phyloP scores from a whole-genome alignment of 2,113 vertebrate species.

The Cairina moschata region DNA sequence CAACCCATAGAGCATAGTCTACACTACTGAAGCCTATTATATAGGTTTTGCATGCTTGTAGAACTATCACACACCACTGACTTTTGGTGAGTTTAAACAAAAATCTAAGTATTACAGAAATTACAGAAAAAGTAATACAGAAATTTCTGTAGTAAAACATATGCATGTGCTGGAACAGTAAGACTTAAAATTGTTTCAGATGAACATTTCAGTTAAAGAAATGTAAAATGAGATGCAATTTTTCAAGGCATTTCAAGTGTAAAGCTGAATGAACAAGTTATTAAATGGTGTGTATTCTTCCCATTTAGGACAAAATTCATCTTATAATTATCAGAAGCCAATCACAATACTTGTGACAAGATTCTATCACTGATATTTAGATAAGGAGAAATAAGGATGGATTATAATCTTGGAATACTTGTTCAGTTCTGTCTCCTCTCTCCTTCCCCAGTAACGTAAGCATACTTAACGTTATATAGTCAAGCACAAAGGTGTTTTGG shows the following conservation, averaged over 20 bases:
- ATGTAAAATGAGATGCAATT: neutral
- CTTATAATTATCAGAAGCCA: neutral
- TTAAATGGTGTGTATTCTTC: neutral
- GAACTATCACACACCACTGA: fast-evolving
- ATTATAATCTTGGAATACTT: neutral
- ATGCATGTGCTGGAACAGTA: fast-evolving
- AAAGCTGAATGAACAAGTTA: neutral
- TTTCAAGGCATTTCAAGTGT: neutral
- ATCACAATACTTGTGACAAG: neutral
- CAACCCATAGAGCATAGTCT: neutral
- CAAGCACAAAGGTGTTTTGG: neutral
- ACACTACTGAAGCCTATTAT: neutral
- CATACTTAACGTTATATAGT: neutral
- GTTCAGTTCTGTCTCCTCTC: neutral
- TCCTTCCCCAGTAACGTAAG: neutral
- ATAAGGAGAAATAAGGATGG: neutral
- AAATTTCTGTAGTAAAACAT: neutral
- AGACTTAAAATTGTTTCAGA: neutral
- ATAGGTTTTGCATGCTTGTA: neutral
- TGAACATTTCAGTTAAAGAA: neutral
- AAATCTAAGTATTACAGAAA: neutral
- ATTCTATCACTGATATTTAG: neutral
- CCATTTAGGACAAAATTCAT: neutral
- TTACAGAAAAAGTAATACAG: neutral
- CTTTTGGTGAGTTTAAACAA: neutral